Evolutionary conservation across 2,888 invertebrate genomes (phyloP).

Genomic region (Cephus nigrinus): DNA sequence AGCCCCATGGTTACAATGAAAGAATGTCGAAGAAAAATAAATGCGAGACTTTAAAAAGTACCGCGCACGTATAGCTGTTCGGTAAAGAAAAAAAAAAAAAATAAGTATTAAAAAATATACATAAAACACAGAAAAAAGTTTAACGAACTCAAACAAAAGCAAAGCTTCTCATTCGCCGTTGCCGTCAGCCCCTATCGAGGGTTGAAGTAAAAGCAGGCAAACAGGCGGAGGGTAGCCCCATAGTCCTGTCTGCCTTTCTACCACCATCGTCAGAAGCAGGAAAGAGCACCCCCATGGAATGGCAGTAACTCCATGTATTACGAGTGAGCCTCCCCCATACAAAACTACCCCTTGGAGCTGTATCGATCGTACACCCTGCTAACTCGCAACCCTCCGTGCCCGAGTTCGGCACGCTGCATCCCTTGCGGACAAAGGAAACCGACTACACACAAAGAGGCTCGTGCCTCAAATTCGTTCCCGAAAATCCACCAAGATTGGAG

Average conservation of each 20-base stretch:
- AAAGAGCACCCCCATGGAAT: conserved; percentile 27
- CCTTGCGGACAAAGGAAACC: conserved; percentile 22
- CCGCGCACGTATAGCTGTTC: background rate
- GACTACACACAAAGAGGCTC: conserved; percentile 8
- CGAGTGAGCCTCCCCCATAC: conserved; percentile 56
- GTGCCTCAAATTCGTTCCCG: background rate
- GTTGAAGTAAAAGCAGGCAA: conserved; percentile 1
- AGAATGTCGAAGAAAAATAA: background rate
- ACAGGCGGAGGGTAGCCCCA: background rate
- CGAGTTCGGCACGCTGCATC: conserved; percentile 39
- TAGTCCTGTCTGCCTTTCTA: background rate
- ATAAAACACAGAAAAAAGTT: conserved; percentile 35
- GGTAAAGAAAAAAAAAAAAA: background rate
- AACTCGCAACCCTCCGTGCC: conserved; percentile 42
- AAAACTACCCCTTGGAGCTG: conserved; percentile 58
- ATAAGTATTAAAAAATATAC: background rate
- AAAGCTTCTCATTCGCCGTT: conserved; percentile 7
- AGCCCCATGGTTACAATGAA: background rate
- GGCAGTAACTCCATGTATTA: conserved; percentile 53
- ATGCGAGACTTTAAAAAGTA: background rate
- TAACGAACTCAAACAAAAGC: conserved; percentile 51
- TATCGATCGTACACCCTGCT: conserved; percentile 54
- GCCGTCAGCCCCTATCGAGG: background rate
- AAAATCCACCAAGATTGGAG: background rate
- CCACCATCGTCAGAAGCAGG: conserved; percentile 1